Evolutionary conservation across 2,113 vertebrate genomes (phyloP).

Genomic region (Lamprologus speciosus): DNA sequence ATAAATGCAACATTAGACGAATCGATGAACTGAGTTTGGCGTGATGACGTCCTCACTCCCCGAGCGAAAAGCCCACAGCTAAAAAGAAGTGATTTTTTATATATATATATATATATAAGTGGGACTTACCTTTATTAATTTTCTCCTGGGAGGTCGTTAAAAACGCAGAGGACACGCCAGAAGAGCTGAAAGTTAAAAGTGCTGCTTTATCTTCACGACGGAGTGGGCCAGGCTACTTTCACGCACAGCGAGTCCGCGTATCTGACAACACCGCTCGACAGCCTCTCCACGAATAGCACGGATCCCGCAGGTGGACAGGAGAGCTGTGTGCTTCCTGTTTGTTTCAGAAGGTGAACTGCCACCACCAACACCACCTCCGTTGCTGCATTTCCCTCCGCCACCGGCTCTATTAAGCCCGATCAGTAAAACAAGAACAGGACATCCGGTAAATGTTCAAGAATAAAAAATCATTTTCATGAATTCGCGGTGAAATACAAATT

Average conservation of each 20-base stretch:
- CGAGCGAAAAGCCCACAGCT: not conserved
- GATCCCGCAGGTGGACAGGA: conserved; percentile 21
- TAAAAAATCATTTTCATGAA: not conserved
- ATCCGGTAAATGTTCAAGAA: conserved; percentile 8
- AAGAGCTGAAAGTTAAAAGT: not conserved
- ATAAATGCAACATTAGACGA: not conserved
- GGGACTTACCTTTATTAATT: conserved; percentile 30
- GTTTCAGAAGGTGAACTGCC: conserved; percentile 36
- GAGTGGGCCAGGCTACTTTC: not conserved
- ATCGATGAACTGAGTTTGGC: not conserved
- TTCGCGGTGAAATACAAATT: not conserved
- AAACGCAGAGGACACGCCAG: not conserved
- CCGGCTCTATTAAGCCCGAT: not conserved
- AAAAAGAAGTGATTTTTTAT: not conserved
- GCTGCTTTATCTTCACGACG: not conserved
- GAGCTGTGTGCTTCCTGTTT: conserved; percentile 54
- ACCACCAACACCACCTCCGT: not conserved
- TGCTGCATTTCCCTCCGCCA: not conserved
- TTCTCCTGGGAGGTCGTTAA: not conserved
- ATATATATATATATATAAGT: not conserved
- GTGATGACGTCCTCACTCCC: not conserved
- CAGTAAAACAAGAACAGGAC: not conserved
- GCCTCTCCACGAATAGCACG: not conserved
- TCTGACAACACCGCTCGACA: not conserved
- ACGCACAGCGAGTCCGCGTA: not conserved